phyloP scores from a whole-genome alignment of 2,797 vertebrate genomes.

The Oreortyx pictus region DNA sequence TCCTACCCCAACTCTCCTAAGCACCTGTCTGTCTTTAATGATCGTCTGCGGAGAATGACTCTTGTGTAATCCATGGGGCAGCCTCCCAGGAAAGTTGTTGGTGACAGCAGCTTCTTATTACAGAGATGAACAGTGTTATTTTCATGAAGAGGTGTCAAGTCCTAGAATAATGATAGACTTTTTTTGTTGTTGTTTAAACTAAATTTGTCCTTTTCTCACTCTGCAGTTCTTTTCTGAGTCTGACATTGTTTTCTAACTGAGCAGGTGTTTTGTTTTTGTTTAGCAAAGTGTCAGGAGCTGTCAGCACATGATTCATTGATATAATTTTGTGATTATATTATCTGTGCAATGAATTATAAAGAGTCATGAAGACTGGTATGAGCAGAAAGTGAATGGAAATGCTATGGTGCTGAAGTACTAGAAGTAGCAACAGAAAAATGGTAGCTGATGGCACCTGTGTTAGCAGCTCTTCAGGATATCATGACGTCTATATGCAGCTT shows the following conservation, averaged over 20 bases:
- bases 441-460: not conserved
- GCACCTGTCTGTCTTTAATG: not conserved
- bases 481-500: not conserved
- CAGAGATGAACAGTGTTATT: not conserved
- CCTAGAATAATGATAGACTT: not conserved
- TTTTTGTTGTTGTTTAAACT: not conserved
- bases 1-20: not conserved
- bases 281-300: slow-evolving; percentile 39
- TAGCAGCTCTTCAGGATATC: not conserved
- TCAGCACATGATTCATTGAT: slow-evolving; percentile 43
- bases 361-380: not conserved
- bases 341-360: slow-evolving; percentile 22
- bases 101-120: not conserved
- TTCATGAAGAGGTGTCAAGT: not conserved
- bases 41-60: not conserved
- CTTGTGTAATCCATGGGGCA: not conserved
- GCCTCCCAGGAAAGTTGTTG: not conserved
- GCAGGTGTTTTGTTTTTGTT: slow-evolving; percentile 49
- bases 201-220: not conserved
- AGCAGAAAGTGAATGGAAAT: not conserved
- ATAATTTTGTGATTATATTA: slow-evolving; percentile 44
- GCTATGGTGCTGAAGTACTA: not conserved
- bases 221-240: not conserved
- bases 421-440: not conserved
- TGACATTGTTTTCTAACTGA: slow-evolving; percentile 15